Evolutionary conservation across 1,140 invertebrate genomes (phyloP).

Genomic region (Bradynema listronoti): DNA sequence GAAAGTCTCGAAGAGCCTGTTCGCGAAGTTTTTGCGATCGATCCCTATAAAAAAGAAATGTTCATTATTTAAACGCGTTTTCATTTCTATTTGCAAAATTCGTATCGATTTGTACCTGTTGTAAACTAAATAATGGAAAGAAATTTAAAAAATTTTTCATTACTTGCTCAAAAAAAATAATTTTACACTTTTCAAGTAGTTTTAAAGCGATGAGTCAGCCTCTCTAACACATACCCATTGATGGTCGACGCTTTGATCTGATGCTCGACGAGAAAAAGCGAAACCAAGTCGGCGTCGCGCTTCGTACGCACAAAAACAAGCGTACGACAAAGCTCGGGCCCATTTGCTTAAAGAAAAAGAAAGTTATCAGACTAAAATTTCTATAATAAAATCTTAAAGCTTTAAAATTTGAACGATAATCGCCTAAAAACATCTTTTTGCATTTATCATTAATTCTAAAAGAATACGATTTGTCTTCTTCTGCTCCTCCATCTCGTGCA

Average conservation of each 20-base stretch:
- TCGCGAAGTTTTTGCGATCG: constrained; percentile 79
- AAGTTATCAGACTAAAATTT: background rate
- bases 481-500: constrained; percentile 46
- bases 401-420: too few species aligned
- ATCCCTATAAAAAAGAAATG: constrained; percentile 62
- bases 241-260: constrained; percentile 24
- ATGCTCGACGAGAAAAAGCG: constrained; percentile 64
- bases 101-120: background rate
- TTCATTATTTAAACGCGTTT: background rate
- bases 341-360: constrained; percentile 19
- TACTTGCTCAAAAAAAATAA: background rate
- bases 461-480: constrained; percentile 60
- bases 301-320: constrained; percentile 85
- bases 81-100: background rate
- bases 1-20: constrained; percentile 74
- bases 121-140: background rate
- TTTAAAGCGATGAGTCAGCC: background rate
- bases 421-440: background rate
- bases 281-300: constrained; percentile 79
- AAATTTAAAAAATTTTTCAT: background rate
- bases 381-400: too few species aligned
- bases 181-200: background rate
- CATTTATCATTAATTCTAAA: background rate
- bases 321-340: constrained; percentile 63
- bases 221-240: constrained; percentile 15